Evolutionary conservation across 2,888 invertebrate species (phyloP), one percentile per base, ranked within the genome.

Genomic region (Acleris laterana): DNA sequence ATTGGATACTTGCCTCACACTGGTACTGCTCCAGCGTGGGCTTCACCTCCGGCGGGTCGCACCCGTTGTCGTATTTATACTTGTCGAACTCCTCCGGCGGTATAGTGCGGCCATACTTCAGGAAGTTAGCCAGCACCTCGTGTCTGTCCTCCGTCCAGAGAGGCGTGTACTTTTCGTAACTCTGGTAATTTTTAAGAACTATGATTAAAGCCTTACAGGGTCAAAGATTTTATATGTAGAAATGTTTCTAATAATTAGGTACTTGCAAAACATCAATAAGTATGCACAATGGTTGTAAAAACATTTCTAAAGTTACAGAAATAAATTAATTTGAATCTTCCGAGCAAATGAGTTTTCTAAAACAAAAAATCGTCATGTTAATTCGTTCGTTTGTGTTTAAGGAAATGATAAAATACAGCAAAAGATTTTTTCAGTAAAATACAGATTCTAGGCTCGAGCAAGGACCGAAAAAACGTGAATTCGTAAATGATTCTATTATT

Each of bases 121-220:
- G 86, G 86, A 98, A 98, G 71, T 96, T 95, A 0, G 94, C 86
- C 76, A 98, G 90, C 77, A 96, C 96, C 75, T 96, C 95, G 60
- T 95, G 94, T 46, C 96, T 93, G 79, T 97, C 96, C 77, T 97
- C 96, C 59, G 95, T 83, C 98, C 98, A 99, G 9, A 98, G 87
- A 76, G 96, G 96, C 0, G 95, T 93, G 80, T 96, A 97, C 69
- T 95, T 94, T 63, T 95, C 94, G 75, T 95, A 96, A 78, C 90
- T 90, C 93, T 77, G 16, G 1, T 49, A 1, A 19, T 17, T 17
- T 11, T 20, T 22, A 49, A 49, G n/a, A 19, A 49, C 9, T 32
- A 20, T 49, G 48, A 49, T 49, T 19, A 49, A 19, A 1, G 1
- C 5, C 5, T 7, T 25, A 25, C 6, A 49, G 48, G 5, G 17